Evolutionary conservation across 1,140 invertebrate genomes (phyloP).

Genomic region (Gryon sp.): DNA sequence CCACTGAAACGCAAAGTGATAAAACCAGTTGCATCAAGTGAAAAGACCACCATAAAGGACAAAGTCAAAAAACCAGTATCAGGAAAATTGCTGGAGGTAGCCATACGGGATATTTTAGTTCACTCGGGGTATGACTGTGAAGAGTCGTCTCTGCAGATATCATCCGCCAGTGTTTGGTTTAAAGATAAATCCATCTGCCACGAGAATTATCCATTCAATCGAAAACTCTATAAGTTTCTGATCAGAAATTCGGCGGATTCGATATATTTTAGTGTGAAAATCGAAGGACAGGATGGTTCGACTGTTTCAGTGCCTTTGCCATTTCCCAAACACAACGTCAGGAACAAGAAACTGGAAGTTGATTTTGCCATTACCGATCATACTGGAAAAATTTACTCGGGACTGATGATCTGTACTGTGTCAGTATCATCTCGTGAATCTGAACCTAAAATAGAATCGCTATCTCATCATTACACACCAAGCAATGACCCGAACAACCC

Average conservation of each 20-base stretch:
- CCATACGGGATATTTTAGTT: conserved; percentile 70
- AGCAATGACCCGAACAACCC: conserved; percentile 76
- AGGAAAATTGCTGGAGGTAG: conserved; percentile 73
- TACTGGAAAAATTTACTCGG: conserved; percentile 65
- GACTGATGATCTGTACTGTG: conserved; percentile 69
- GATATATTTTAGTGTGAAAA: conserved; percentile 67
- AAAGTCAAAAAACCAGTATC: conserved; percentile 23
- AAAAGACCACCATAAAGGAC: conserved; percentile 56
- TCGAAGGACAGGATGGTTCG: conserved; percentile 59
- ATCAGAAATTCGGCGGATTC: conserved; percentile 65
- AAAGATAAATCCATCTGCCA: conserved; percentile 69
- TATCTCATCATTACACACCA: conserved; percentile 49
- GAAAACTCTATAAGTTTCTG: conserved; percentile 73
- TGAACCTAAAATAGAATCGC: conserved; percentile 27
- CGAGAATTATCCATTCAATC: conserved; percentile 70
- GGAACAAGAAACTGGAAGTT: conserved; percentile 68
- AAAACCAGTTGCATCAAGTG: conserved; percentile 66
- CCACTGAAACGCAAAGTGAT: conserved; percentile 67
- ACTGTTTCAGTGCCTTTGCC: conserved; percentile 71
- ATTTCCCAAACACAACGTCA: conserved; percentile 68
- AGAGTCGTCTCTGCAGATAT: conserved; percentile 52
- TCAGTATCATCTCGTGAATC: conserved; percentile 59
- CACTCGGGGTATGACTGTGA: conserved; percentile 31
- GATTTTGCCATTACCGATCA: conserved; percentile 72
- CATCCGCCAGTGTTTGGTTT: conserved; percentile 68